These are phyloP conservation scores for Drosophila melanosoma DNA, from an alignment of 2,888 invertebrate genomes.

Conservation along the genomic window DNA sequence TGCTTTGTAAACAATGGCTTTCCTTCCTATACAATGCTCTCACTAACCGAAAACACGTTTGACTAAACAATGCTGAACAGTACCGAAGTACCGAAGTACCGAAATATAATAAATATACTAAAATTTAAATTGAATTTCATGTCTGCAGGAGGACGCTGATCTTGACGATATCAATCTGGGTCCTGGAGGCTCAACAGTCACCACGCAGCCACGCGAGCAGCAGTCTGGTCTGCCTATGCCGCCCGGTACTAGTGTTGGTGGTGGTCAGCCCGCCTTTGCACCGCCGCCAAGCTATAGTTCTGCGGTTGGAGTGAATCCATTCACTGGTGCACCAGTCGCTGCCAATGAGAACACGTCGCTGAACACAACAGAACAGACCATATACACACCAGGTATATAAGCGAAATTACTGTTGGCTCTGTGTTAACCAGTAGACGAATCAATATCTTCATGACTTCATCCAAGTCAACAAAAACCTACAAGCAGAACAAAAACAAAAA, in stretches of 20 bases:
- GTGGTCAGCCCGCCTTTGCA: conserved; percentile 83
- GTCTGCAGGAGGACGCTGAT: conserved; percentile 83
- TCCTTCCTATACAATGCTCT: not conserved
- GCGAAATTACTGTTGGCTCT: conserved; percentile 24
- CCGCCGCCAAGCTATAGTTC: conserved; percentile 79
- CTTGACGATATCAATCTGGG: conserved; percentile 83
- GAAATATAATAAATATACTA: not conserved
- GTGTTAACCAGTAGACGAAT: conserved; percentile 15
- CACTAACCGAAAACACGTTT: conserved; percentile 53
- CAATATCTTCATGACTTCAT: not conserved
- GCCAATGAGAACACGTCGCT: conserved; percentile 85
- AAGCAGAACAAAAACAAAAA: conserved; percentile 14
- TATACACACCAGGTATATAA: conserved; percentile 85
- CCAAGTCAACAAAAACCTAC: conserved; percentile 18
- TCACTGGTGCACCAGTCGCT: conserved; percentile 83
- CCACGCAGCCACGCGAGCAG: conserved; percentile 83
- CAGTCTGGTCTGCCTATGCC: conserved; percentile 22
- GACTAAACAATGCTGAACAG: conserved; percentile 70
- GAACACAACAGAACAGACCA: conserved; percentile 85
- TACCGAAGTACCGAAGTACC: too few species aligned
- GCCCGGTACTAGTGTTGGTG: conserved; percentile 24
- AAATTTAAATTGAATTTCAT: not conserved
- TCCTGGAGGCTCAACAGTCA: conserved; percentile 74
- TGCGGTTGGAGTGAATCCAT: conserved; percentile 84
- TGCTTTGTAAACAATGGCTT: conserved; percentile 46